phyloP scores from a whole-genome alignment of 2,888 invertebrate species.

The Xiphydria camelus region DNA sequence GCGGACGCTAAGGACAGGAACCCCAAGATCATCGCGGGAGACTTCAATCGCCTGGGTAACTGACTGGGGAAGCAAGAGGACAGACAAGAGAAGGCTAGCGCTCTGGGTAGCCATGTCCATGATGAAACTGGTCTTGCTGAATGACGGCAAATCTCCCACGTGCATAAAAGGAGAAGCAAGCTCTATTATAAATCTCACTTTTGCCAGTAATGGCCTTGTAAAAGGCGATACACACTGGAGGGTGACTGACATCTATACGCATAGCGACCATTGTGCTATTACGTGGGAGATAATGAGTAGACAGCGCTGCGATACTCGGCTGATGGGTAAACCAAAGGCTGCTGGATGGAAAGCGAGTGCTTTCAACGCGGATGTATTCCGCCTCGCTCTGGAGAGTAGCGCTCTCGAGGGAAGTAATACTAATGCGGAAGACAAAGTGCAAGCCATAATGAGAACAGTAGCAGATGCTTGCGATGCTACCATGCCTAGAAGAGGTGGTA shows the following conservation, averaged over 20 bases:
- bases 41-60: constrained; percentile 27
- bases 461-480: constrained; percentile 18
- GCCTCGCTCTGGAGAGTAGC: background rate
- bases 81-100: constrained; percentile 19
- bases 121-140: constrained; percentile 19
- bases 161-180: constrained; percentile 19
- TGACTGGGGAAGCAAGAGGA: constrained; percentile 26
- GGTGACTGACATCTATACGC: constrained; percentile 19
- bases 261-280: constrained; percentile 21
- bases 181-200: constrained; percentile 30
- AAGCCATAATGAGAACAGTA: constrained; percentile 9
- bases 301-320: background rate
- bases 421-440: constrained; percentile 7
- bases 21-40: constrained; percentile 25
- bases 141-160: constrained; percentile 22
- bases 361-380: background rate
- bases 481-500: constrained; percentile 18
- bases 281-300: constrained; percentile 11
- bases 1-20: constrained; percentile 14
- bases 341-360: background rate
- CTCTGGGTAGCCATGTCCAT: constrained; percentile 16
- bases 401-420: background rate
- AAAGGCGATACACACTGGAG: constrained; percentile 16
- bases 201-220: constrained; percentile 24
- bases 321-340: background rate